Conservation (phyloP, 1,140 invertebrate genomes). For the Theocolax elegans region DNA sequence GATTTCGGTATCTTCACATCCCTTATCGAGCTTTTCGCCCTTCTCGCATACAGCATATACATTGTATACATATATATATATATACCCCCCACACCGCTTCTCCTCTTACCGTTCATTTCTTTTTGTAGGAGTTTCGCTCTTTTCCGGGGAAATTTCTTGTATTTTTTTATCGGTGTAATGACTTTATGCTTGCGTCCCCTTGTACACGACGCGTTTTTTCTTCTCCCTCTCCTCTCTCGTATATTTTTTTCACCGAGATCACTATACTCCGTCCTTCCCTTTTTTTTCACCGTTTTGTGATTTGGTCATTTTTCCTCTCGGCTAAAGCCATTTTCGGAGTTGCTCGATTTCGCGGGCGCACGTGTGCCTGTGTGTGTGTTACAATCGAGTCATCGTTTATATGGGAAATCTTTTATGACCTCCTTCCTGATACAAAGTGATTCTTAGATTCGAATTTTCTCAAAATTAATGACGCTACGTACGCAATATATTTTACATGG, state of each 20-base stretch:
- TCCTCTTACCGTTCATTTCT: not conserved
- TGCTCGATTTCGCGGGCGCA: no score
- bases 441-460: no score
- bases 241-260: not conserved
- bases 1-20: conserved; percentile 2
- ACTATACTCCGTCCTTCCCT: not conserved
- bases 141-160: not conserved
- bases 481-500: no score
- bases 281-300: not conserved
- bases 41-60: not conserved
- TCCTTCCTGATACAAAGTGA: not conserved
- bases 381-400: not conserved
- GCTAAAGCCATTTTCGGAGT: not conserved
- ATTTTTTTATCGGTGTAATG: conserved; percentile 17
- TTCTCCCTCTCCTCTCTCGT: not conserved
- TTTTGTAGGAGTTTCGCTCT: not conserved
- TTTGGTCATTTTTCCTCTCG: conserved; percentile 13
- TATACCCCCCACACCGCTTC: not conserved
- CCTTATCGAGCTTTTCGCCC: not conserved
- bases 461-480: no score
- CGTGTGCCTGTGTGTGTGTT: no score
- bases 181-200: conserved; percentile 1
- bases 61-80: no score
- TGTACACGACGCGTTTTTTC: not conserved
- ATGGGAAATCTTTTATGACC: conserved; percentile 2